These are phyloP conservation scores for Callinectes sapidus DNA, from an alignment of 2,888 invertebrate genomes.

Conservation along the genomic window DNA sequence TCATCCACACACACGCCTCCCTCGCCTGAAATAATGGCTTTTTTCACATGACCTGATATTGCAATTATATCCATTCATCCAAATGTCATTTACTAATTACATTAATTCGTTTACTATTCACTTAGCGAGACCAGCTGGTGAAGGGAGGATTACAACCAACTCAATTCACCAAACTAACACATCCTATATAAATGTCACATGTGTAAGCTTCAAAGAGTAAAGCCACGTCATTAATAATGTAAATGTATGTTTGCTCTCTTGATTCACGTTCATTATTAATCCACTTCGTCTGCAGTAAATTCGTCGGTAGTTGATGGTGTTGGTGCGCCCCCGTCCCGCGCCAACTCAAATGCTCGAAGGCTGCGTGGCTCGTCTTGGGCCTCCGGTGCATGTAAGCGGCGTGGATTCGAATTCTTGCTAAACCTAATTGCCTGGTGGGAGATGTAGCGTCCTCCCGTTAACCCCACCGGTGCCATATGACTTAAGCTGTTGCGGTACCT, in stretches of 20 bases:
- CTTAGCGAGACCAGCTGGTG: slow-evolving; percentile 23
- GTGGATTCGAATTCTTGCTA: no score
- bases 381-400: no score
- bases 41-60: slow-evolving; percentile 37
- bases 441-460: no score
- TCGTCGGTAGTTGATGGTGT: not conserved
- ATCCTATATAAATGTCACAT: not conserved
- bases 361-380: no score
- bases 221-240: not conserved
- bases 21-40: slow-evolving; percentile 17
- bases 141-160: slow-evolving; percentile 10
- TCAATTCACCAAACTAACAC: not conserved
- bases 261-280: not conserved
- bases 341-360: no score
- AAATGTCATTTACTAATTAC: slow-evolving; percentile 26
- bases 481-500: no score
- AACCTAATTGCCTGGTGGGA: no score
- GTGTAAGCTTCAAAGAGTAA: slow-evolving; percentile 10
- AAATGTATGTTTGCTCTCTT: not conserved
- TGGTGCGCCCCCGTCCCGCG: not conserved
- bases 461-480: no score
- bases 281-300: slow-evolving; percentile 28
- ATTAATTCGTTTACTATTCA: slow-evolving; percentile 34
- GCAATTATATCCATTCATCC: slow-evolving; percentile 36
- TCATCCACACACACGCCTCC: slow-evolving; percentile 11